These are phyloP conservation scores for Cyclura pinguis DNA, from an alignment of 2,797 vertebrate species.

Conservation along the genomic window DNA sequence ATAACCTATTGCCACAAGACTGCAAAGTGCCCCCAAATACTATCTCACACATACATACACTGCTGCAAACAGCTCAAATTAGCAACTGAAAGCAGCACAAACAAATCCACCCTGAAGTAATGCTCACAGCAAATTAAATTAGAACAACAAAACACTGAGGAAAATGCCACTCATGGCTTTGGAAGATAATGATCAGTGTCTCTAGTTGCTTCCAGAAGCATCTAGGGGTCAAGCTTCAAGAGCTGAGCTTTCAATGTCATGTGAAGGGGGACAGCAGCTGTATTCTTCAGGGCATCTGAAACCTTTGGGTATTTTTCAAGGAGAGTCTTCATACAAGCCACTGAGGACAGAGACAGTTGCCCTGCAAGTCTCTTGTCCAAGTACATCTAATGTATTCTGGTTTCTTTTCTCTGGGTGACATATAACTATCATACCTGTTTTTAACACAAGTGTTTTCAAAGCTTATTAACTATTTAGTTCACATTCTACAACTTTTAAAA, in stretches of 20 bases:
- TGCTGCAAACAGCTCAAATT: not conserved
- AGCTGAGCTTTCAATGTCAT: not conserved
- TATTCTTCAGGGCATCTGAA: slow-evolving; percentile 14
- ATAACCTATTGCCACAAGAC: not conserved
- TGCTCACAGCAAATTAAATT: slow-evolving; percentile 3
- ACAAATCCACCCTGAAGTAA: slow-evolving; percentile 16
- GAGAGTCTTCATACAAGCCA: not conserved
- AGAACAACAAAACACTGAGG: not conserved
- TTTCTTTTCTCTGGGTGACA: not conserved
- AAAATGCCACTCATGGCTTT: not conserved
- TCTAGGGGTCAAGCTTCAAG: not conserved
- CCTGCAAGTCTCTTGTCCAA: not conserved
- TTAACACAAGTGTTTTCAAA: not conserved
- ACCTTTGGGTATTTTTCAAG: slow-evolving; percentile 8
- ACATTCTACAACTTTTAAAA: not conserved
- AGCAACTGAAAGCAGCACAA: slow-evolving; percentile 31
- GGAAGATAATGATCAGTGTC: not conserved
- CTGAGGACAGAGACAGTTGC: not conserved
- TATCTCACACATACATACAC: not conserved
- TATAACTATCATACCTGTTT: not conserved
- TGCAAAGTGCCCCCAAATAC: not conserved
- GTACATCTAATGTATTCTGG: not conserved
- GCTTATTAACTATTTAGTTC: not conserved
- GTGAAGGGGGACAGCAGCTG: slow-evolving; percentile 12
- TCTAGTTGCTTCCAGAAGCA: not conserved